These are phyloP conservation scores for Myoxocephalus aenaeus DNA, from an alignment of 2,797 vertebrate genomes.

Conservation along the genomic window DNA sequence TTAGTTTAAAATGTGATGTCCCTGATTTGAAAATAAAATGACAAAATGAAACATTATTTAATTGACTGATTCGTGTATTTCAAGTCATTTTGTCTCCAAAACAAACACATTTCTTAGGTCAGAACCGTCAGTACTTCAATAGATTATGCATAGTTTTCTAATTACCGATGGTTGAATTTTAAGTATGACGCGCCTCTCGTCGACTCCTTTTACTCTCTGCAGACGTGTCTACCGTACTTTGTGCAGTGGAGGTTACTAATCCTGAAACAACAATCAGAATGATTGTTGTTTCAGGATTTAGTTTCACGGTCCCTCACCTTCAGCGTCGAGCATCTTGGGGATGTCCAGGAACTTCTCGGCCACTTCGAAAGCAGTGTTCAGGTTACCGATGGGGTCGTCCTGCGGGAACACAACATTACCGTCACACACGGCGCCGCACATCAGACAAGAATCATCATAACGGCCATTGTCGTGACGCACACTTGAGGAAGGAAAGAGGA, in stretches of 20 bases:
- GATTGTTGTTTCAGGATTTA: background rate
- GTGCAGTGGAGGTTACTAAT: background rate
- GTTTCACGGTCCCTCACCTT: constrained; percentile 81
- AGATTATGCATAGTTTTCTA: background rate
- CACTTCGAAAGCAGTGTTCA: constrained; percentile 94
- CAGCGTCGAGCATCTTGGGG: constrained; percentile 94
- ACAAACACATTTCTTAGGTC: background rate
- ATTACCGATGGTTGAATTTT: constrained; percentile 12
- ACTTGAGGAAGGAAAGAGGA: background rate
- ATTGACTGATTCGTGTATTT: background rate
- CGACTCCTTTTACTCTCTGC: constrained; percentile 38
- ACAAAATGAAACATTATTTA: background rate
- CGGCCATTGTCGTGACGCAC: background rate
- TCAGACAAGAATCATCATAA: background rate
- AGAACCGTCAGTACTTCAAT: background rate
- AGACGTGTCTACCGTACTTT: background rate
- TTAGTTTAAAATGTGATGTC: no score
- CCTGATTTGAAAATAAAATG: background rate
- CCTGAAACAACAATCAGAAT: no score
- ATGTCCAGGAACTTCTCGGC: constrained; percentile 95
- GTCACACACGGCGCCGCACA: background rate
- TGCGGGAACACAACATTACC: constrained; percentile 71
- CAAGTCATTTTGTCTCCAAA: background rate
- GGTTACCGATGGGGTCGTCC: constrained; percentile 93
- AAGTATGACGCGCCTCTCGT: background rate